These are phyloP conservation scores for Periparus ater DNA, from an alignment of 2,797 vertebrate species.

Conservation along the genomic window DNA sequence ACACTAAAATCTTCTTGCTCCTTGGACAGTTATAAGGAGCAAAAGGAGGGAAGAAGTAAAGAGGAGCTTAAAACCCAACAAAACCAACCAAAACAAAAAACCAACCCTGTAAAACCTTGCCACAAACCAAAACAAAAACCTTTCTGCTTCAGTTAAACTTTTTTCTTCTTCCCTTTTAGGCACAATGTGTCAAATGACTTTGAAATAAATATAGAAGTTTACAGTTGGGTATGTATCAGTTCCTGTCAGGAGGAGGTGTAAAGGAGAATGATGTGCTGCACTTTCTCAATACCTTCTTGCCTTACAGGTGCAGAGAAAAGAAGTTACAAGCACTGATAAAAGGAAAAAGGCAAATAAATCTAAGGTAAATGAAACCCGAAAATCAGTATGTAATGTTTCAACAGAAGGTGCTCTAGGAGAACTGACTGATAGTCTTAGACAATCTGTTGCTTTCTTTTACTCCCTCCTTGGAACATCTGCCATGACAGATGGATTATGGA, in stretches of 20 bases:
- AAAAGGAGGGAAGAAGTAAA: neutral
- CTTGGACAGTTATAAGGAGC: neutral
- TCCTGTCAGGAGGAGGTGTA: neutral
- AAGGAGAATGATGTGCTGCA: neutral
- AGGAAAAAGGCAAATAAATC: constrained; percentile 92
- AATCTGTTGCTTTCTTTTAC: constrained; percentile 8
- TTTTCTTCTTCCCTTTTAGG: constrained; percentile 71
- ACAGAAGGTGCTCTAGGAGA: neutral
- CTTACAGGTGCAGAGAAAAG: constrained; percentile 88
- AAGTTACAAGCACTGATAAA: constrained; percentile 81
- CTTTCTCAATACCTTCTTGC: neutral
- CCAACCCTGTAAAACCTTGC: rapidly evolving
- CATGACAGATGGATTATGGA: constrained; percentile 1
- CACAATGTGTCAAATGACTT: constrained; percentile 90
- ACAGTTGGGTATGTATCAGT: constrained; percentile 86
- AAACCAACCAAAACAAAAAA: neutral
- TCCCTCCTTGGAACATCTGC: neutral
- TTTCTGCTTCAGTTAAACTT: neutral
- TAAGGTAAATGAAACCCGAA: constrained; percentile 80
- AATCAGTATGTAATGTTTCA: neutral
- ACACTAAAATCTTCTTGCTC: neutral
- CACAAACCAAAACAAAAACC: neutral
- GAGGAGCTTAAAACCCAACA: neutral
- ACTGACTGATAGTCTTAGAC: neutral
- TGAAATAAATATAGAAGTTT: constrained; percentile 89